These are phyloP conservation scores for Pycnonotus jocosus DNA, from an alignment of 2,113 vertebrate species.

Conservation along the genomic window DNA sequence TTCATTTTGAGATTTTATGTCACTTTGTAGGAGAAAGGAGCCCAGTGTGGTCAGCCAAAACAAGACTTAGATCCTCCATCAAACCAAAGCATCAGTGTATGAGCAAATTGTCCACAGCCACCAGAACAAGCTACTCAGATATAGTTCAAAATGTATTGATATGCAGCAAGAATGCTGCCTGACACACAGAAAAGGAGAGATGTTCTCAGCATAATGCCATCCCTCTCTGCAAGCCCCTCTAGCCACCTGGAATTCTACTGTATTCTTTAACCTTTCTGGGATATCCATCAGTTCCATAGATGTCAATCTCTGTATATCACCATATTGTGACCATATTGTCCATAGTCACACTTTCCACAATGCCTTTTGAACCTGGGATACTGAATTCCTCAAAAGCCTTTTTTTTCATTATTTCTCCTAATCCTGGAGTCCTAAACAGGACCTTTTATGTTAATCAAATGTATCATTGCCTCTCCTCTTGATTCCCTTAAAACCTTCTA, in stretches of 20 bases:
- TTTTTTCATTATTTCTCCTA: not conserved
- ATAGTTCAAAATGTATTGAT: not conserved
- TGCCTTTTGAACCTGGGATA: not conserved
- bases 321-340: not conserved
- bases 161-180: not conserved
- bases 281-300: not conserved
- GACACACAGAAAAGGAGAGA: not conserved
- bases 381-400: not conserved
- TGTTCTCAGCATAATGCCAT: not conserved
- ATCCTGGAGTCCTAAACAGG: not conserved
- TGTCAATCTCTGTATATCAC: not conserved
- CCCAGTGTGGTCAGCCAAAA: not conserved
- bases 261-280: not conserved
- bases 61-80: not conserved
- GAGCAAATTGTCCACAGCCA: not conserved
- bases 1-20: not conserved
- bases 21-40: not conserved
- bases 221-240: not conserved
- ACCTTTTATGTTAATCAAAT: not conserved
- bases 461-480: not conserved
- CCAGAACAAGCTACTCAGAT: not conserved
- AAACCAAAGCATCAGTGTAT: not conserved
- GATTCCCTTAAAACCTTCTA: not conserved
- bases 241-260: not conserved
- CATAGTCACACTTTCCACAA: not conserved